Evolutionary conservation across 2,797 vertebrate species (phyloP), one percentile per base, ranked within the genome.

Genomic region (Aulostomus chinensis): DNA sequence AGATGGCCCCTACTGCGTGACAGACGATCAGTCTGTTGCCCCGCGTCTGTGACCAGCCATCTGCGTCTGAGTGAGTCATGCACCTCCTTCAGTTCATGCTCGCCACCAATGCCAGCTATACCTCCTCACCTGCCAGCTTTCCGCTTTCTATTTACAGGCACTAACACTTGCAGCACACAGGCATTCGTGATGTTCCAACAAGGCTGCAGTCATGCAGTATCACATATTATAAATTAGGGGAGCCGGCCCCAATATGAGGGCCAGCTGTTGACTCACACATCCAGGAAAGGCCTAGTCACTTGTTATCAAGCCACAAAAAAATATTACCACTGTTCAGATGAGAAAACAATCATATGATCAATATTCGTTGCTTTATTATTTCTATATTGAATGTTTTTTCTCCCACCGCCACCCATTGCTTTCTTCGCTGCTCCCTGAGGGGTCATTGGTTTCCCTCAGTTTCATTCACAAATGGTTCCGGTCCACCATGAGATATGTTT

Each of bases 1-100:
- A 26, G 59, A n/a, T n/a, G n/a, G n/a, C n/a, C 51, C 56, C 56
- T 5, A n/a, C 61, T 41, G 43, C 39, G 50, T 68, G 57, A 67
- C 76, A 78, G 70, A 80, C 21, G 47, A 72, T 48, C 57, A 22
- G 58, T 76, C 59, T 61, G 60, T 33, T 26, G 34, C 41, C 51
- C 33, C 42, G 2, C 36, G 45, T 57, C 59, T 59, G 65, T 31
- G 31, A 47, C 42, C 14, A 13, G 18, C 75, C 81, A 76, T 84
- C 76, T 86, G 83, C 39, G 63, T 65, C 46, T 57, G 7, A 57
- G 38, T 81, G 75, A 82, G 37, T 85, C 83, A 82, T 22, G 50
- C 42, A 7, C 13, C 9, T 30, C 17, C 40, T 53, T 50, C 21
- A 45, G 55, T 45, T 47, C 32, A 28, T 40, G 30, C 46, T 55